Evolutionary conservation across 2,888 invertebrate genomes (phyloP).

Genomic region (Tetranychus piercei): DNA sequence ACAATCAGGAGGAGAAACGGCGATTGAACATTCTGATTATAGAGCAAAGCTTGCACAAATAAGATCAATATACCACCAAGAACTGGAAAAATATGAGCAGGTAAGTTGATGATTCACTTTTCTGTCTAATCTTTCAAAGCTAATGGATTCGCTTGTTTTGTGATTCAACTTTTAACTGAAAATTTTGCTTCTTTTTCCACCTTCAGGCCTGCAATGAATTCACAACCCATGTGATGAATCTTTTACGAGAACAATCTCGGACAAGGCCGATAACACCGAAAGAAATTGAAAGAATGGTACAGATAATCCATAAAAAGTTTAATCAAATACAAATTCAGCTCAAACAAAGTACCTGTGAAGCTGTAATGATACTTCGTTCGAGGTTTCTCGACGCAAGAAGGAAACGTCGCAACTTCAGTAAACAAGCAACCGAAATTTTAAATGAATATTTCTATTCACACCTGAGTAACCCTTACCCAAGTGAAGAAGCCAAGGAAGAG

Average conservation of each 20-base stretch:
- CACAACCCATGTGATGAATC: constrained; percentile 98
- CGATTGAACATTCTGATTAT: constrained; percentile 98
- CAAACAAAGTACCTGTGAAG: constrained; percentile 98
- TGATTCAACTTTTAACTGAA: neutral
- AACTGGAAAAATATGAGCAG: constrained; percentile 97
- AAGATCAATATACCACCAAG: constrained; percentile 95
- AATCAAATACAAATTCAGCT: constrained; percentile 79
- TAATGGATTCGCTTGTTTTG: neutral
- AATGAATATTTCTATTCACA: constrained; percentile 99
- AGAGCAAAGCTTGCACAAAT: constrained; percentile 95
- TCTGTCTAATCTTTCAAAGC: neutral
- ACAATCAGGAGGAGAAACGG: constrained; percentile 66
- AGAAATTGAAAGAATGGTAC: constrained; percentile 98
- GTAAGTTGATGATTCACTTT: constrained; percentile 32
- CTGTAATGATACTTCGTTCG: constrained; percentile 93
- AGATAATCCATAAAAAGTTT: constrained; percentile 95
- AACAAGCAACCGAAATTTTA: constrained; percentile 95
- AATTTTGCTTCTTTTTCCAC: neutral
- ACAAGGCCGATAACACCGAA: constrained; percentile 92
- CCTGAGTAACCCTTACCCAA: constrained; percentile 97
- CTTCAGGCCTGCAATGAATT: constrained; percentile 91
- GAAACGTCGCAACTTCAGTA: constrained; percentile 96
- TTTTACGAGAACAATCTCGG: constrained; percentile 83
- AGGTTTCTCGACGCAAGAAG: constrained; percentile 48
- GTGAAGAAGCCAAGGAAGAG: constrained; percentile 99